Base-by-base conservation (phyloP, 2,797 vertebrate species). In the Naso thynnoides region DNA sequence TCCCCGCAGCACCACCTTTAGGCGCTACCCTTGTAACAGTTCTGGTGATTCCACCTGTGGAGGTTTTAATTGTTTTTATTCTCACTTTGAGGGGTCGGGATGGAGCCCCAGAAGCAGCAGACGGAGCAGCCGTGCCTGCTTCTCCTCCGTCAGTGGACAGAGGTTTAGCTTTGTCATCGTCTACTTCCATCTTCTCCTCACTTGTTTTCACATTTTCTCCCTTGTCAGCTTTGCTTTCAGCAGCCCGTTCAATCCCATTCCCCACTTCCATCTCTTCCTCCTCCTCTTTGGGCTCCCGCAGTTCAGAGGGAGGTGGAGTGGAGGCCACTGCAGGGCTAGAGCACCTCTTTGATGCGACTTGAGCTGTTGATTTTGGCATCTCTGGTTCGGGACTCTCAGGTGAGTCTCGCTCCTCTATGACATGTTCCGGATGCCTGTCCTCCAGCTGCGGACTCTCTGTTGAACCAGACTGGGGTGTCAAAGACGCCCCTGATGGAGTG, bases 61-160 rank as follows among this genome's bases (percentile, higher is more conserved):
- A 96, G 0, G 97, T 99, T 82, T 99, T 99, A 69, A 99, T 96
- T 42, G 97, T 99, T 88, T 99, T 99, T 82, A 99, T 99, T 48
- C 98, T 82, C 24, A 99, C 97, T 54, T 99, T 99, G 45, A 99
- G 95, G 15, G 97, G 98, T 52, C 97, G 91, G 0, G 97, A 96
- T 3, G 97, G 95, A 52, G 85, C 89, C 2, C 95, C 95, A 18
- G 83, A 86, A n/a, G 94, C 92, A 2, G 92, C 93, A 2, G 95
- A 91, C 0, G 95, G 93, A 0, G 95, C 94, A 24, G 83, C 33
- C 6, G 59, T 19, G 0, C n/a, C 57, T 4, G 65, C 57, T 24
- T 86, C 83, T 59, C 77, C 89, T 21, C 60, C 82, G 1, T 86
- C 89, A 1, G 71, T 57, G 6, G 91, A 60, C 0, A 49, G 42